Conservation (phyloP, 2,888 invertebrate genomes). For the Leucozona laternaria region DNA sequence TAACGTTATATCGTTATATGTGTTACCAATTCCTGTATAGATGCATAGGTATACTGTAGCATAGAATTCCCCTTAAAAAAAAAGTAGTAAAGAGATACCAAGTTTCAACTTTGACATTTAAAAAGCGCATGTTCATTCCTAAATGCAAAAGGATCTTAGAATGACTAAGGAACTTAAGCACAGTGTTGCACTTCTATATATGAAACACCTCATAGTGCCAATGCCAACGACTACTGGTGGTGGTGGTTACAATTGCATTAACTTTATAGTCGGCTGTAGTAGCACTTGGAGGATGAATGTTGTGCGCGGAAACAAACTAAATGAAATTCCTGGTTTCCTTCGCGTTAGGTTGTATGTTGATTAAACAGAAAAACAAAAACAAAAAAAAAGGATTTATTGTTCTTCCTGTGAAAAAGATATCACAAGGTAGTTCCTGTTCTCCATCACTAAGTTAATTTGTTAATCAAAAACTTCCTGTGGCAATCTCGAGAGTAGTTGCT, state of each 20-base stretch:
- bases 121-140: slow-evolving; percentile 61
- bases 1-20: slow-evolving; percentile 52
- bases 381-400: slow-evolving; percentile 27
- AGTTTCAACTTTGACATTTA: slow-evolving; percentile 75
- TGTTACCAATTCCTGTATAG: slow-evolving; percentile 26
- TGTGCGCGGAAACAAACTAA: not conserved
- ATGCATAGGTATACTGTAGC: not conserved
- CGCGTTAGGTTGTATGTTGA: not conserved
- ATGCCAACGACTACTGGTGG: not conserved
- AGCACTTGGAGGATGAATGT: slow-evolving; percentile 6
- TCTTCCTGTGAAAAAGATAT: not conserved
- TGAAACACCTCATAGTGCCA: not conserved
- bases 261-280: not conserved
- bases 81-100: slow-evolving; percentile 34
- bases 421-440: not conserved
- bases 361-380: not conserved
- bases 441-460: not conserved
- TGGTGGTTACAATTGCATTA: slow-evolving; percentile 15
- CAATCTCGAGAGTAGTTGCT: not conserved
- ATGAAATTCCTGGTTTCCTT: slow-evolving; percentile 29
- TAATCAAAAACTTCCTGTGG: not conserved
- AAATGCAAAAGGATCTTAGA: slow-evolving; percentile 5
- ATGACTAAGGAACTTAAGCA: not conserved
- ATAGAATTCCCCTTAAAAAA: not conserved
- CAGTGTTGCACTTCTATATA: slow-evolving; percentile 4